A percentile compares a stretch with the other conserved stretches of the same genome.
Evolutionary conservation across 2,113 vertebrate genomes (phyloP).

Genomic region (Nibea albiflora): DNA sequence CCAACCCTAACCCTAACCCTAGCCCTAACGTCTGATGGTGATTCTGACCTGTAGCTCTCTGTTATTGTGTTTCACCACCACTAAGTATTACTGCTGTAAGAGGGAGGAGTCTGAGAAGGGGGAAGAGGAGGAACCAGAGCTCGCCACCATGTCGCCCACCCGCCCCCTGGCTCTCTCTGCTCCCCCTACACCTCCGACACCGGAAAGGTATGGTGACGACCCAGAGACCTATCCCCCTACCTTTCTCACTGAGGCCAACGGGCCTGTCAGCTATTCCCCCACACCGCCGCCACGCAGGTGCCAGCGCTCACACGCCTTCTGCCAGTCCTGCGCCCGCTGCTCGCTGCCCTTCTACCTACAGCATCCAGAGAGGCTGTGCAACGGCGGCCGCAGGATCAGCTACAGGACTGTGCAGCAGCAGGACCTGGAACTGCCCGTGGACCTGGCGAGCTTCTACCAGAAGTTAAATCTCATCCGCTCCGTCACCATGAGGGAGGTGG

Average conservation of each 20-base stretch:
- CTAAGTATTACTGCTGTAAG: conserved; percentile 95
- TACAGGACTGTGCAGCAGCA: conserved; percentile 89
- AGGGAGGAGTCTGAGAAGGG: conserved; percentile 89
- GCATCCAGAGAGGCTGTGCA: conserved; percentile 86
- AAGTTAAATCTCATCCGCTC: conserved; percentile 90
- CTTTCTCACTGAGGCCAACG: conserved; percentile 85
- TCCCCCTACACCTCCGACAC: conserved; percentile 79
- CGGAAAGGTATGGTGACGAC: conserved; percentile 62
- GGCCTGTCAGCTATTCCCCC: conserved; percentile 84
- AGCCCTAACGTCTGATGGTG: background rate
- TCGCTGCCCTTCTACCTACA: conserved; percentile 90
- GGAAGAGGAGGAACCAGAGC: conserved; percentile 92
- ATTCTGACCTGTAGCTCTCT: background rate
- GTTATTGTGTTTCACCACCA: background rate
- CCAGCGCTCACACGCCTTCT: conserved; percentile 84
- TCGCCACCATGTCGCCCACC: conserved; percentile 81
- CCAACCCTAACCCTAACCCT: no score
- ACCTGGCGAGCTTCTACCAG: conserved; percentile 86
- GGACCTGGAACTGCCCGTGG: conserved; percentile 85
- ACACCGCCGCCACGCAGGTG: conserved; percentile 72
- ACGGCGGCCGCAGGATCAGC: conserved; percentile 88
- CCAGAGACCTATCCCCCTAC: conserved; percentile 72
- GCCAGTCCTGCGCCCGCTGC: conserved; percentile 88
- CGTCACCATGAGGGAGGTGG: conserved; percentile 90
- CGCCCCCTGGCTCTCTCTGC: conserved; percentile 84